Evolutionary conservation across 2,797 vertebrate genomes (phyloP).

Genomic region (Lacerta bilineata): DNA sequence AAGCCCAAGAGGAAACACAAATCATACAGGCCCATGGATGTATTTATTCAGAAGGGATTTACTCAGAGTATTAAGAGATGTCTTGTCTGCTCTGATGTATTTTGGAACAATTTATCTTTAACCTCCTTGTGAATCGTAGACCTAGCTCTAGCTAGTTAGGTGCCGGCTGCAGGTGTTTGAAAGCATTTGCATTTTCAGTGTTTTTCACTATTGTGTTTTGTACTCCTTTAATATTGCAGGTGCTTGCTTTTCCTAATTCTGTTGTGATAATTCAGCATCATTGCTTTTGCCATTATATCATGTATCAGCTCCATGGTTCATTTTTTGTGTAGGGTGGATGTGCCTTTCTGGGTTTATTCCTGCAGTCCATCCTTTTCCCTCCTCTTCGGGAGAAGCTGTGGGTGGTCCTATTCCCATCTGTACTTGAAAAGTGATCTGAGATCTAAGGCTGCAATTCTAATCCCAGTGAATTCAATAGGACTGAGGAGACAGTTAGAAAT

Average conservation of each 20-base stretch:
- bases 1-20: not conserved
- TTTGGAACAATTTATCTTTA: not conserved
- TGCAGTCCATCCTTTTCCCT: not conserved
- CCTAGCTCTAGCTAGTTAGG: not conserved
- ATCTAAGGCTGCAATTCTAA: not conserved
- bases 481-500: too few relatives aligned
- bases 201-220: not conserved
- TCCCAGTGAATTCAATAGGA: too few relatives aligned
- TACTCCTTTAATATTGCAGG: not conserved
- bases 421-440: not conserved
- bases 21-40: not conserved
- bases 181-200: not conserved
- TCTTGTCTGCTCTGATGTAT: not conserved
- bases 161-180: not conserved
- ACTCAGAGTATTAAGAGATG: not conserved
- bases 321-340: not conserved
- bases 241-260: not conserved
- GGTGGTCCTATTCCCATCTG: not conserved
- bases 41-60: not conserved
- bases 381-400: not conserved
- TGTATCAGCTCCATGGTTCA: not conserved
- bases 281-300: not conserved
- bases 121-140: not conserved
- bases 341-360: not conserved
- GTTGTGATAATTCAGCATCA: not conserved